These are phyloP conservation scores for Prorops nasuta DNA, from an alignment of 1,140 invertebrate genomes.

Conservation along the genomic window DNA sequence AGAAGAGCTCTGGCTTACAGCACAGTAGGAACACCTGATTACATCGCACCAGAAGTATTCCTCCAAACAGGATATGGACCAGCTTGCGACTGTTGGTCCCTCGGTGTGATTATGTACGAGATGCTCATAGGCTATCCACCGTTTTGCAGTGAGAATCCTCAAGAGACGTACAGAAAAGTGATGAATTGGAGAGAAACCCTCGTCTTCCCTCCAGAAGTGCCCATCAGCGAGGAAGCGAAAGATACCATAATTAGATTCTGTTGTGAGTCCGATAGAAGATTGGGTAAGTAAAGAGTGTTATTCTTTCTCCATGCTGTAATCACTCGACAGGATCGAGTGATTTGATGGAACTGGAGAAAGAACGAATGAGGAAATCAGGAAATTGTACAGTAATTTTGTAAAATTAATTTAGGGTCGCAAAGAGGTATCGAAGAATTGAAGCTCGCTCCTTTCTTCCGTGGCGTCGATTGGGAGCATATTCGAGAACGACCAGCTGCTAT, in stretches of 20 bases:
- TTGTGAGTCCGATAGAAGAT: slow-evolving; percentile 88
- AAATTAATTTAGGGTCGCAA: slow-evolving; percentile 77
- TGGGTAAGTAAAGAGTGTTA: slow-evolving; percentile 38
- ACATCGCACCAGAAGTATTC: slow-evolving; percentile 98
- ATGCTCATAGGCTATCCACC: slow-evolving; percentile 99
- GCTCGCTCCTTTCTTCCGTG: slow-evolving; percentile 82
- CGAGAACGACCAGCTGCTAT: slow-evolving; percentile 97
- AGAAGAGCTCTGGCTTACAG: slow-evolving; percentile 89
- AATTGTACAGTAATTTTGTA: too few species aligned
- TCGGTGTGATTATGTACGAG: slow-evolving; percentile 99
- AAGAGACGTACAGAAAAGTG: slow-evolving; percentile 99
- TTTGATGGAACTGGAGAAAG: neutral
- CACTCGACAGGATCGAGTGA: too few species aligned
- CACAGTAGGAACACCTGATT: slow-evolving; percentile 99
- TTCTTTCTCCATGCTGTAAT: too few species aligned
- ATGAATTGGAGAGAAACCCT: slow-evolving; percentile 99
- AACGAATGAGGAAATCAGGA: neutral
- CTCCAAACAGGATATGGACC: slow-evolving; percentile 96
- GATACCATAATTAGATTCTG: slow-evolving; percentile 89
- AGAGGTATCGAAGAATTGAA: slow-evolving; percentile 87
- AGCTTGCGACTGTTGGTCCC: slow-evolving; percentile 98
- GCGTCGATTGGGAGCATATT: slow-evolving; percentile 95
- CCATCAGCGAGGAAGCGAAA: slow-evolving; percentile 92
- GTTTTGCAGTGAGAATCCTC: slow-evolving; percentile 98
- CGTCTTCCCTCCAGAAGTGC: slow-evolving; percentile 97